phyloP scores from a whole-genome alignment of 2,797 vertebrate species.

The Cynopterus sphinx region DNA sequence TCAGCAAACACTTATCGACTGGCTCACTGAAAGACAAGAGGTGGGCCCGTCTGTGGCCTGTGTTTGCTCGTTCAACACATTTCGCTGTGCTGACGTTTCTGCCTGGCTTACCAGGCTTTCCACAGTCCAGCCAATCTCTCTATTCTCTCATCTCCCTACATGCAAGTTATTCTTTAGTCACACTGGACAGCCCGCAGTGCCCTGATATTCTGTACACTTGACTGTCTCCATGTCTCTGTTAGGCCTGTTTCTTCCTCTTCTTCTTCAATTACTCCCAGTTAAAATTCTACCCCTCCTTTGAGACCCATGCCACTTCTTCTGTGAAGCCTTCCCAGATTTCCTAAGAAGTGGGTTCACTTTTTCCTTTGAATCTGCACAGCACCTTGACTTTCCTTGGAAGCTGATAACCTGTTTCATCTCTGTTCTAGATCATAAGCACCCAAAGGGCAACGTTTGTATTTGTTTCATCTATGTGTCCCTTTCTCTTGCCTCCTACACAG shows the following conservation, averaged over 20 bases:
- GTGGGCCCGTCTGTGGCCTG: background rate
- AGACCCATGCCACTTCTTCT: background rate
- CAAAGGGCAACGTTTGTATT: background rate
- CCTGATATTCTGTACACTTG: background rate
- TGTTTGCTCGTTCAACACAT: background rate
- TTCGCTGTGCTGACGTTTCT: too few relatives aligned
- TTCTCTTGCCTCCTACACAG: background rate
- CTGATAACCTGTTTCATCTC: background rate
- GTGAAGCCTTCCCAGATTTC: background rate
- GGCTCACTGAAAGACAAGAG: background rate
- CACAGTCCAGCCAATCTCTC: background rate
- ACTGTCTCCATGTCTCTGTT: background rate
- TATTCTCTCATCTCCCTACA: background rate
- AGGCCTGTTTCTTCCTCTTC: background rate
- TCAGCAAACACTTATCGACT: background rate
- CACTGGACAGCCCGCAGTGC: background rate
- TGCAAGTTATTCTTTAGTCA: background rate
- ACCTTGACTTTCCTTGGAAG: background rate
- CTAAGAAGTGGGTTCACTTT: background rate
- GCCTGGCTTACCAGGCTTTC: background rate
- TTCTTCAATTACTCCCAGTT: background rate
- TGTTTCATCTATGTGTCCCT: background rate
- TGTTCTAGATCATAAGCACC: background rate
- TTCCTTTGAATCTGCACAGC: background rate
- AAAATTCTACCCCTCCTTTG: slow-evolving; percentile 4